Evolutionary conservation across 2,113 vertebrate genomes (phyloP), one percentile per base, ranked within the genome.

Genomic region (Ochotona princeps): DNA sequence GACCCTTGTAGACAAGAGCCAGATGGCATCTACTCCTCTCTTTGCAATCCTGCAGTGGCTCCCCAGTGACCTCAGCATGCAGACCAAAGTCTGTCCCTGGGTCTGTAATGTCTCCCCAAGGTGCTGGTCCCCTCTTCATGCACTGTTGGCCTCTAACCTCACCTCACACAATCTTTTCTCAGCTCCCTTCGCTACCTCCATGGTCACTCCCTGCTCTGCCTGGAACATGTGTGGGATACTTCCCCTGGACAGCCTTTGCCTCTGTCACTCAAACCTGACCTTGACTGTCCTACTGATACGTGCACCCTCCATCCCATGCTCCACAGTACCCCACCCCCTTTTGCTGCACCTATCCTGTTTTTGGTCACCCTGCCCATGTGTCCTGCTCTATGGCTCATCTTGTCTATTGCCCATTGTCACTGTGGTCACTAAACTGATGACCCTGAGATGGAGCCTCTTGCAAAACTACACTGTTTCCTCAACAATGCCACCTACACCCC

Each of bases 201-300:
- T 17, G 18, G 8, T 32, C 1, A 21, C 5, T 28, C 9, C 17
- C 17, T 26, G 69, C 69, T 66, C 32, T n/a, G 30, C 47, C 49
- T 1, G 1, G 0, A 32, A 8, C 7, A 23, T 7, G 3, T 1
- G 6, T 3, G 9, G 26, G 47, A 10, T 7, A 2, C 11, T 66
- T 32, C n/a, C 14, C 14, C 67, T 17, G 5, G 38, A 26, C 8
- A 8, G 21, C 14, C 9, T 6, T 7, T 7, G 32, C 32, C 67
- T 73, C 18, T 44, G 38, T 44, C 6, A 44, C 28, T 65, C 20
- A 44, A 14, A 73, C 66, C 38, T 67, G 9, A 81, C 75, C 17
- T 28, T 44, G 30, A 65, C 26, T 20, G 4, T 8, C 35, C 9
- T 8, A 51, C 23, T 35, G 65, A 47, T 75, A 20, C 15, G 38